These are phyloP conservation scores for Cataglyphis cursor DNA, from an alignment of 2,888 invertebrate species.

Conservation along the genomic window DNA sequence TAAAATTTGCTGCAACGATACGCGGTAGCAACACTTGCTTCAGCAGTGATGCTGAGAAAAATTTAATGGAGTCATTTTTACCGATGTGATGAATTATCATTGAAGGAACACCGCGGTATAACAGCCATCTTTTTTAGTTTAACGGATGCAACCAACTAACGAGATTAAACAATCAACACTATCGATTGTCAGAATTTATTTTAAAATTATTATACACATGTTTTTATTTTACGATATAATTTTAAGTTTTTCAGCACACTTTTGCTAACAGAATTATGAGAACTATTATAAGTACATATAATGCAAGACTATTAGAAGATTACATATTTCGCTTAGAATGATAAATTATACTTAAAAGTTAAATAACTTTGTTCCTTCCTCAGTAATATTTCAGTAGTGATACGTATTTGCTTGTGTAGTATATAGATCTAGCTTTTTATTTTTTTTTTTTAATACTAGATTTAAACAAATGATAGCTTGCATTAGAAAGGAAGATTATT, in stretches of 20 bases:
- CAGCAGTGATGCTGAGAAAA: not conserved
- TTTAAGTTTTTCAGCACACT: not conserved
- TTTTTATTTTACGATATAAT: not conserved
- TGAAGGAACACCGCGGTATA: conserved; percentile 22
- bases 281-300: not conserved
- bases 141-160: not conserved
- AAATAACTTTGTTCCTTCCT: not conserved
- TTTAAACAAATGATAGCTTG: not conserved
- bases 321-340: not conserved
- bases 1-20: conserved; percentile 3
- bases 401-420: not conserved
- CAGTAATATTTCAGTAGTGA: not conserved
- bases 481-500: not conserved
- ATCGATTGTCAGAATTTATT: not conserved
- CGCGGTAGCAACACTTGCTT: not conserved
- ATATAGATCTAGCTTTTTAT: not conserved
- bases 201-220: not conserved
- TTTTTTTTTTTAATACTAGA: not conserved
- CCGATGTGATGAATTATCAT: conserved; percentile 42
- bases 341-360: not conserved
- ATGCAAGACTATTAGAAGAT: not conserved
- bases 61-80: conserved; percentile 12
- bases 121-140: not conserved
- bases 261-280: not conserved
- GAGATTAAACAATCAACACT: conserved; percentile 15